Evolutionary conservation across 2,113 vertebrate species (phyloP), one percentile per base, ranked within the genome.

Genomic region (Zonotrichia leucophrys): DNA sequence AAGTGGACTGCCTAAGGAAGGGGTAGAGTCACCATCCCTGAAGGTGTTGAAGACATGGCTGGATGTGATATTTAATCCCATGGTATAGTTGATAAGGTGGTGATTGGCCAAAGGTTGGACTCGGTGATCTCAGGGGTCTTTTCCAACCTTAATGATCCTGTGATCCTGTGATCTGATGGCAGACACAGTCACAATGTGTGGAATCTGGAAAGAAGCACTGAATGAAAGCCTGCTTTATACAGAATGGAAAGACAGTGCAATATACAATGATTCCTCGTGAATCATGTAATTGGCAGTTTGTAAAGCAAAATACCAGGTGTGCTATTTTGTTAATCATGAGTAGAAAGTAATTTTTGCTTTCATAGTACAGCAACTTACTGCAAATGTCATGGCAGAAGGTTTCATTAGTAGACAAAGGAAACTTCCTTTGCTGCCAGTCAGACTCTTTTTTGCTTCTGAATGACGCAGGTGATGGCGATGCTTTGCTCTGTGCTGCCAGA

Each of bases 341-440:
- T 63, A 86, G 50, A 78, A 92, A 94, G 50, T 76, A 76, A 35
- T 76, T 91, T 85, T 93, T 76, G 15, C 72, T 83, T 95, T 77
- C 52, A 67, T 59, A 94, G 70, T 55, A 31, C 55, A 67, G 9
- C 42, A 83, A 42, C 23, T n/a, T 88, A 47, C 19, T 67, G 24
- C 75, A 91, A 92, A 68, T 52, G 23, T 82, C 27, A 1, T 74
- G 60, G 55, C 55, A 92, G 42, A 79, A 37, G 16, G 2, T 67
- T 92, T 92, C 21, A 4, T 22, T 56, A 41, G 27, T 22, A 95
- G 89, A 63, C 24, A 83, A 85, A 87, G 67, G 37, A 78, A 62
- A 58, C 9, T 69, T 92, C 77, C 58, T 91, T 59, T 63, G 42
- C 70, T 91, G 24, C 7, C 62, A 55, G 46, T 63, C 77, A 83